phyloP scores from a whole-genome alignment of 2,888 invertebrate genomes.

The Megaustenia siamemsis region DNA sequence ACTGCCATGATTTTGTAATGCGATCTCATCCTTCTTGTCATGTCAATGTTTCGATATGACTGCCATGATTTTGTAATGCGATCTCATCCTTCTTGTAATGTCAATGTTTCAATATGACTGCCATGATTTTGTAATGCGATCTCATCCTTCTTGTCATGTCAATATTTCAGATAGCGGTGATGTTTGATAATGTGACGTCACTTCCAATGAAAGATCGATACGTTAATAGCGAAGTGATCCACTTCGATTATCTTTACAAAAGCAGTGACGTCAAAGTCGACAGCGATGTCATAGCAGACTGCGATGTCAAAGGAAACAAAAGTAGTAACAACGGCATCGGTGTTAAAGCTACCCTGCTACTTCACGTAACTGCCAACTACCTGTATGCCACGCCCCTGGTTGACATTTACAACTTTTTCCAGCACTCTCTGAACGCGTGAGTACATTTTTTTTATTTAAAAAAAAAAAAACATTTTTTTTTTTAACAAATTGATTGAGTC shows the following conservation, averaged over 20 bases:
- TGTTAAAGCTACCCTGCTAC: constrained; percentile 30
- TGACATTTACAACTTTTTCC: constrained; percentile 9
- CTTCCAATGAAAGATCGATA: constrained; percentile 17
- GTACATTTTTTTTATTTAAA: too few species aligned
- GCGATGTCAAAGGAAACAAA: too few species aligned
- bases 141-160: neutral
- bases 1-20: too few species aligned
- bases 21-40: too few species aligned
- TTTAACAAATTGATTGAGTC: too few species aligned
- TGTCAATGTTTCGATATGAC: too few species aligned
- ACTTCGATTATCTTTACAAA: constrained; percentile 31
- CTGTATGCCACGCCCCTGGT: constrained; percentile 21
- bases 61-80: too few species aligned
- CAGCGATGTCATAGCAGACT: too few species aligned
- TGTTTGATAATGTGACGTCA: neutral
- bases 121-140: too few species aligned
- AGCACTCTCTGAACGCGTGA: constrained; percentile 7
- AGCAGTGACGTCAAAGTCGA: neutral
- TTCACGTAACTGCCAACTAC: constrained; percentile 51
- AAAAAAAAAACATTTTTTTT: too few species aligned
- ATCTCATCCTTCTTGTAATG: too few species aligned
- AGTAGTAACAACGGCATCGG: neutral
- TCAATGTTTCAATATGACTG: too few species aligned
- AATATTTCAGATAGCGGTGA: neutral
- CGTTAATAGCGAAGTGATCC: constrained; percentile 41